A percentile compares a stretch with the other conserved stretches of the same genome.
Conservation (phyloP, 2,113 vertebrate species). For the Capreolus pygargus region DNA sequence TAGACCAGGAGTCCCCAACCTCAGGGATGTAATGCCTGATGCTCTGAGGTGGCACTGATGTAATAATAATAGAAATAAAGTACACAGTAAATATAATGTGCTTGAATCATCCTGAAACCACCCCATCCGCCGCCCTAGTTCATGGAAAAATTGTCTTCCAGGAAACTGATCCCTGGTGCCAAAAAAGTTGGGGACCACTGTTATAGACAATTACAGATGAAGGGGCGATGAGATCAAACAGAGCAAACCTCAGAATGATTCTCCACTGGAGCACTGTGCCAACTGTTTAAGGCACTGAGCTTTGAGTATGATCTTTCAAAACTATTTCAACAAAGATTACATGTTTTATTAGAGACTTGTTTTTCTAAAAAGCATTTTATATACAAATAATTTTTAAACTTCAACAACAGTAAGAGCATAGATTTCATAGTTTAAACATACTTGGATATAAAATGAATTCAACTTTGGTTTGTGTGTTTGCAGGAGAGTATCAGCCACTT, state of each 20-base stretch:
- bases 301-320: conserved; percentile 47
- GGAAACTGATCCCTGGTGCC: neutral
- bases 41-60: neutral
- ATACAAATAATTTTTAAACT: conserved; percentile 61
- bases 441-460: neutral
- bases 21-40: neutral
- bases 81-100: neutral
- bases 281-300: conserved; percentile 46
- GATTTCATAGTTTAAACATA: conserved; percentile 52
- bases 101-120: neutral
- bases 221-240: conserved; percentile 18
- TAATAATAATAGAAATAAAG: neutral
- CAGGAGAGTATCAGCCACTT: neutral
- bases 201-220: neutral
- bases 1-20: neutral
- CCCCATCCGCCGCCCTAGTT: neutral
- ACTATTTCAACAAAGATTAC: conserved; percentile 54
- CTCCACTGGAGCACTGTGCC: conserved; percentile 25
- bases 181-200: neutral
- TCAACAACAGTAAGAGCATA: conserved; percentile 19
- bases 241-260: conserved; percentile 27
- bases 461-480: neutral
- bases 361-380: conserved; percentile 59
- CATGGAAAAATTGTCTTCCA: neutral
- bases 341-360: conserved; percentile 53